phyloP scores from a whole-genome alignment of 1,140 invertebrate genomes.

The Temnothorax longispinosus region DNA sequence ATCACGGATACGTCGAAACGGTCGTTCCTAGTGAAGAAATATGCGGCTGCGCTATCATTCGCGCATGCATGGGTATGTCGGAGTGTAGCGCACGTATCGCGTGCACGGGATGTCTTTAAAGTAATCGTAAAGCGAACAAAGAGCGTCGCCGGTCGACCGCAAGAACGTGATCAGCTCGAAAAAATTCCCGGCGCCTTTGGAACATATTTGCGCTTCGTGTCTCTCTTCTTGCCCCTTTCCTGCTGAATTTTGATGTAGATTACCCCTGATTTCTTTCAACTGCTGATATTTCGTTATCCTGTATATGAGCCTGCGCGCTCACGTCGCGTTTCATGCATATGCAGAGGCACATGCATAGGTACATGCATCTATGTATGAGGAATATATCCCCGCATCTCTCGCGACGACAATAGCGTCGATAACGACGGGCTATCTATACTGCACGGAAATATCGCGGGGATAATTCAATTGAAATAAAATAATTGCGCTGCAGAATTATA shows the following conservation, averaged over 20 bases:
- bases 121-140: not conserved
- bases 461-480: conserved; percentile 69
- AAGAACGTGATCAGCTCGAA: not conserved
- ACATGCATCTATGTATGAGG: conserved; percentile 60
- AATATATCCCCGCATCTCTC: conserved; percentile 21
- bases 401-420: conserved; percentile 34
- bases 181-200: not conserved
- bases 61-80: not conserved
- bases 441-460: not conserved
- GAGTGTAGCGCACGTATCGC: not conserved
- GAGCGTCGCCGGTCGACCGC: not conserved
- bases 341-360: conserved; percentile 40
- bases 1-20: conserved; percentile 50
- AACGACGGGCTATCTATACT: not conserved
- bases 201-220: not conserved
- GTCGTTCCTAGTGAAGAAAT: conserved; percentile 21
- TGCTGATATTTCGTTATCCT: not conserved
- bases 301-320: not conserved
- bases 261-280: conserved; percentile 24
- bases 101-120: conserved; percentile 15
- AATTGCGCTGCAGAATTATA: conserved; percentile 41
- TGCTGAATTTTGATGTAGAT: not conserved
- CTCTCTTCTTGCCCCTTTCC: not conserved
- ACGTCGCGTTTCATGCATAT: conserved; percentile 58
- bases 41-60: conserved; percentile 39